Evolutionary conservation across 2,888 invertebrate genomes (phyloP), one percentile per base, ranked within the genome.

Genomic region (Amiota communis): DNA sequence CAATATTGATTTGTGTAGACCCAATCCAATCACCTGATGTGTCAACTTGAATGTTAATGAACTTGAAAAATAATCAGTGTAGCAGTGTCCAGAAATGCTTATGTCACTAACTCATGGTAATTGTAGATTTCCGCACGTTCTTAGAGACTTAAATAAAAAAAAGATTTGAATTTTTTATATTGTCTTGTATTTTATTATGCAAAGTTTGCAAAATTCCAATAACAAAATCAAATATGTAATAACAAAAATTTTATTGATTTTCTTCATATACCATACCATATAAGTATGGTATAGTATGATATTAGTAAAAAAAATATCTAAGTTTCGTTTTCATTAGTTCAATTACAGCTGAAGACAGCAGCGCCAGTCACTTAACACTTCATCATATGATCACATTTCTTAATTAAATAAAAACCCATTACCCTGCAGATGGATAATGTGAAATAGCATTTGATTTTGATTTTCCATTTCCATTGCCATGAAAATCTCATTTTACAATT

Each of bases 41-140:
- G 51, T 57, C 17, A n/a, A 17, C 57, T 13, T 15, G 17, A 46
- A 65, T n/a, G 64, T 65, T 48, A 48, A 65, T 65, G 64, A 65
- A 65, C 64, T 65, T 65, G 64, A 65, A 48, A 15, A 13, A 36
- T 36, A 4, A 36, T 36, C 36, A 36, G 36, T 36, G 36, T 36
- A 36, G 6, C 23, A 36, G 1, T 36, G 36, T 36, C 36, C 36
- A 36, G 3, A 36, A 6, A 36, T 36, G 36, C 36, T 36, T 36
- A 36, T 36, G 36, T 46, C 36, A 46, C 46, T 63, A 48, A 15
- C 47, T 65, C 64, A 65, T 65, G 48, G 48, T 65, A 65, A 65
- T 65, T 65, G 48, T 47, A 65, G 36, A 36, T 36, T 36, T 36
- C 4, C 36, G 36, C 10, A 65, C 64, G 17, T 11, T 46, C 46